phyloP scores from a whole-genome alignment of 1,140 invertebrate species.

The Oedothorax gibbosus region DNA sequence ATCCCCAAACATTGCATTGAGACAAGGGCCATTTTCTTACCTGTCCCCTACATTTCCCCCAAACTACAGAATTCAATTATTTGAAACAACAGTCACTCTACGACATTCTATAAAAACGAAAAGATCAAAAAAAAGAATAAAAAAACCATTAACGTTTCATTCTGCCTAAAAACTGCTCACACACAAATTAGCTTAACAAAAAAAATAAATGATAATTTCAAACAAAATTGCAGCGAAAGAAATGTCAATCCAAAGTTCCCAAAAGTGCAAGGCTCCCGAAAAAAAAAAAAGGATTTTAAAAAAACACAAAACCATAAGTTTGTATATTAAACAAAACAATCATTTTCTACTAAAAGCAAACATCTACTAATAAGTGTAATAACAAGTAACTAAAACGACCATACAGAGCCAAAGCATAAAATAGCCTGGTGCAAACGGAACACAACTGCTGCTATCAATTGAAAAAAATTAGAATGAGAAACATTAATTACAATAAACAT shows the following conservation, averaged over 20 bases:
- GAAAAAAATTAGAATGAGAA: constrained; percentile 36
- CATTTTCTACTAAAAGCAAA: constrained; percentile 53
- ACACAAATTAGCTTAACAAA: constrained; percentile 29
- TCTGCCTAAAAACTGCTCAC: constrained; percentile 53
- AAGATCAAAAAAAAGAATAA: constrained; percentile 38
- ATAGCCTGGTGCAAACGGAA: constrained; percentile 59
- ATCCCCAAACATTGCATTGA: constrained; percentile 26
- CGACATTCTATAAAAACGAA: constrained; percentile 58
- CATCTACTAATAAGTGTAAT: constrained; percentile 47
- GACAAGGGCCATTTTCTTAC: constrained; percentile 55
- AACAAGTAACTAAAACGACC: constrained; percentile 53
- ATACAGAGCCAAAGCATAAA: constrained; percentile 59
- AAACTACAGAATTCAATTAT: constrained; percentile 56
- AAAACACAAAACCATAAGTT: constrained; percentile 51
- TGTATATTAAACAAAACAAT: constrained; percentile 39
- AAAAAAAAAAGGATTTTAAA: constrained; percentile 33
- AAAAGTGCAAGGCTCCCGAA: constrained; percentile 38
- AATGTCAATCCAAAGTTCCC: constrained; percentile 59
- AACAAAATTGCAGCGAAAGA: constrained; percentile 59
- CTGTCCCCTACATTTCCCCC: constrained; percentile 56
- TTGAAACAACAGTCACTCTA: constrained; percentile 59
- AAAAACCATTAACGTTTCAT: constrained; percentile 13
- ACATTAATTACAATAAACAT: constrained; percentile 52
- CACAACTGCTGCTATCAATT: constrained; percentile 53
- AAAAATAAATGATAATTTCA: constrained; percentile 9